phyloP scores from a whole-genome alignment of 2,113 vertebrate species.

The Vulpes ferrilata region DNA sequence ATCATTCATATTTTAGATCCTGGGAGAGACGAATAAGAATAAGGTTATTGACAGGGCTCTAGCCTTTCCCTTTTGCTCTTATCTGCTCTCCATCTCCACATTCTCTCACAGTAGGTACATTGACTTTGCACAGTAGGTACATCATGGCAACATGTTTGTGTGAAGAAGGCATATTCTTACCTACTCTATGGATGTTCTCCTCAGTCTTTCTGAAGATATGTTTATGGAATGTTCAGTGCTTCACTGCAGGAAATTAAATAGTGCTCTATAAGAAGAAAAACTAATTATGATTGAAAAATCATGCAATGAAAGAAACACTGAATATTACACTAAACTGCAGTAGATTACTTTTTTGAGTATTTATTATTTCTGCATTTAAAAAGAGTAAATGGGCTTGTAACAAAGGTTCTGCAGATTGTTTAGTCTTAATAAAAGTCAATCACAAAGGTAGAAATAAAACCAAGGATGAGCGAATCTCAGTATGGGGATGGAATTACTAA shows the following conservation, averaged over 20 bases:
- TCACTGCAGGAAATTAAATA: neutral
- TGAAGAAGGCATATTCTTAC: neutral
- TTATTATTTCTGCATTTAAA: conserved; percentile 30
- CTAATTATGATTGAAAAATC: neutral
- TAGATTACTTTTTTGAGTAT: neutral
- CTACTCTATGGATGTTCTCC: neutral
- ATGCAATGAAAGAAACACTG: neutral
- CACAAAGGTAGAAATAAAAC: neutral
- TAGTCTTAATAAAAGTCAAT: neutral
- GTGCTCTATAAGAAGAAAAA: neutral
- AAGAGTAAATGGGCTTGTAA: conserved; percentile 13
- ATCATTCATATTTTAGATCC: neutral
- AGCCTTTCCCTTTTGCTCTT: neutral
- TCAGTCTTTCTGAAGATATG: neutral
- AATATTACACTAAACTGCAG: neutral
- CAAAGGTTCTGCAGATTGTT: neutral
- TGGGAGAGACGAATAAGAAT: neutral
- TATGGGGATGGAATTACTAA: neutral
- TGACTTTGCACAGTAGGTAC: neutral
- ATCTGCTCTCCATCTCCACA: neutral
- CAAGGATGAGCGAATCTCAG: neutral
- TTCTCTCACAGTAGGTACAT: neutral
- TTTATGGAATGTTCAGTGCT: neutral
- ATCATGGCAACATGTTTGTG: neutral
- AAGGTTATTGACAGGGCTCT: neutral